These are phyloP conservation scores for Ctenochaetus hawaiiensis DNA, from an alignment of 2,797 vertebrate genomes.

Conservation along the genomic window DNA sequence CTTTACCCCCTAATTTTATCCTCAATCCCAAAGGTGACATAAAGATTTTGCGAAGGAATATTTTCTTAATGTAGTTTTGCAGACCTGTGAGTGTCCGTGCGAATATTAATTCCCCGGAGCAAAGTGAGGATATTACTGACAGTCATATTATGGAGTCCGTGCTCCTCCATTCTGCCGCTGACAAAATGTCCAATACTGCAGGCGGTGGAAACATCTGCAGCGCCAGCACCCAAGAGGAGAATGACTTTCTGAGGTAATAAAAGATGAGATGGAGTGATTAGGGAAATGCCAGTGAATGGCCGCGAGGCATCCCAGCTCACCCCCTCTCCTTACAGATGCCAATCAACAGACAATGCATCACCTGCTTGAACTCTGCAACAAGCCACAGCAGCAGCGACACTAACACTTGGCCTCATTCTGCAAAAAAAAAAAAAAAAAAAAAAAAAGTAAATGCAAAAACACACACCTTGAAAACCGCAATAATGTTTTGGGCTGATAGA, in stretches of 20 bases:
- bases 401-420: no score
- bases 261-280: conserved; percentile 82
- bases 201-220: conserved; percentile 73
- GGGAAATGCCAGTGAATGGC: conserved; percentile 77
- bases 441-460: conserved; percentile 62
- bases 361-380: conserved; percentile 59
- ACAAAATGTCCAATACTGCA: conserved; percentile 71
- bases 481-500: conserved; percentile 53
- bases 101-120: conserved; percentile 65
- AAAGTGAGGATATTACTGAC: conserved; percentile 66
- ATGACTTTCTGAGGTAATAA: conserved; percentile 76
- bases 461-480: conserved; percentile 51
- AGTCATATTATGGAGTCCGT: conserved; percentile 61
- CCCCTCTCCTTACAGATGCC: conserved; percentile 61
- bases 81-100: conserved; percentile 40
- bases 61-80: conserved; percentile 53
- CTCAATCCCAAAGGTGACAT: conserved; percentile 27
- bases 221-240: conserved; percentile 63
- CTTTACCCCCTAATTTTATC: conserved; percentile 24
- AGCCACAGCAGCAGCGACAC: conserved; percentile 23
- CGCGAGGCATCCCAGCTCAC: conserved; percentile 63
- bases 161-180: conserved; percentile 57
- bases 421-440: background rate
- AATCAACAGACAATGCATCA: conserved; percentile 68
- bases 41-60: conserved; percentile 38